Base-by-base conservation (phyloP, 1,140 invertebrate genomes). In the Apis laboriosa region DNA sequence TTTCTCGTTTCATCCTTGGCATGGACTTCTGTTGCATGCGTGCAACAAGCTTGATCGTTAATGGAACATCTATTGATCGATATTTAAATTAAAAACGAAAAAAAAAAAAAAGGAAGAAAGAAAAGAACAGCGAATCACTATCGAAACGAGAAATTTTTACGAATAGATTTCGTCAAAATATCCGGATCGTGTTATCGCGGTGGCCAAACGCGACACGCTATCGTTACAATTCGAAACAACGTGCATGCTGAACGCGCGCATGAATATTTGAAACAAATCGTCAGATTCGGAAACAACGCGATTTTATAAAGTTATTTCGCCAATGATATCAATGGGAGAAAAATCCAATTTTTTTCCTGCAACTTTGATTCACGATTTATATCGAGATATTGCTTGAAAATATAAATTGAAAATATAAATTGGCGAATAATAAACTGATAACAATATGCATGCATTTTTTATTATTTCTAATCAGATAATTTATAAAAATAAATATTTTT, bases 1-100 rank as follows among this genome's bases (percentile, higher is more conserved):
- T 13, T 80, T 84, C 34, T 80, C 73, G 58, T n/a, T 61, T 63
- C 51, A 64, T 43, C 49, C 43, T 51, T 17, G 13, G 21, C 34
- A 21, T 49, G 19, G 24, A 13, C 7, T 43, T n/a, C 28, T 58
- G 3, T 55, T 5, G 43, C 72, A 34, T 63, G 43, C 51, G 56
- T 43, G 56, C 15, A 55, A 66, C 34, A 9, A 11, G 19, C 34
- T 11, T 43, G 53, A 58, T n/a, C 70, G 79, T 74, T 64, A 66
- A 71, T 58, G 63, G 74, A 71, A 56, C 77, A 53, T 34, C 83
- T 17, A 13, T 15, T 15, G 58, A 8, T 11, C 3, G 11, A 12
- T 63, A 12, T 24, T 9, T 43, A 43, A 43, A 43, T 43, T 4
- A 43, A 43, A 43, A 43, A 43, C 5, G 5, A 7, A 43, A 43